Base-by-base conservation (phyloP, 2,797 vertebrate genomes). In the Todus mexicanus region DNA sequence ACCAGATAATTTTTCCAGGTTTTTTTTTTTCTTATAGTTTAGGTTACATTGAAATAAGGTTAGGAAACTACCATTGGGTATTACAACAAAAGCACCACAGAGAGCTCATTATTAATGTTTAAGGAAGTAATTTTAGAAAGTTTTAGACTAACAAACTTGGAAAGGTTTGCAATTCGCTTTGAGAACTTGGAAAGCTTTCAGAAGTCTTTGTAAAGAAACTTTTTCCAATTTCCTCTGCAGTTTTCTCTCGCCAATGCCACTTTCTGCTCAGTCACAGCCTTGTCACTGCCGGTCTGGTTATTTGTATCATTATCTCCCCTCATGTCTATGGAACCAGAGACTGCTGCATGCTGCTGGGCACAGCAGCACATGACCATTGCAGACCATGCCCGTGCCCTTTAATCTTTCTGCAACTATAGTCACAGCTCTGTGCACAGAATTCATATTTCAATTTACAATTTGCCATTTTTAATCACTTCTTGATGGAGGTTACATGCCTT, bases 311-410 rank as follows among this genome's bases (percentile, higher is more conserved):
- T 40, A 6, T 50, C 18, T 63, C 8, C 16, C 11, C 5, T 3
- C 4, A 2, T 6, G 31, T 27, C 71, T 59, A 1, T 3, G 12
- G 42, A 70, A 43, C 29, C 7, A 12, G n/a, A 31, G 14, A 29
- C 19, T 40, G 31, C 17, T 56, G 43, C 10, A 2, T 19, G 9
- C 10, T 51, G 27, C 65, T 9, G 1, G 20, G 8, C 5, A 13
- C 33, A 25, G 9, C 15, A 8, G 50, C 16, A 15, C 15, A 15
- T 26, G 48, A 21, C 56, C 15, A 4, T n/a, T 22, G 11, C 56
- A 61, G 22, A 13, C 48, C 5, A 0, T 13, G 15, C 4, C 45
- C 2, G 0, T 59, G 33, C 21, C 42, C 45, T 31, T 75, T 23
- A 19, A 26, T 38, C 51, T 45, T 77, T 51, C 56, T 80, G 65